phyloP scores from a whole-genome alignment of 1,140 invertebrate genomes.

The Drosophila subobscura region DNA sequence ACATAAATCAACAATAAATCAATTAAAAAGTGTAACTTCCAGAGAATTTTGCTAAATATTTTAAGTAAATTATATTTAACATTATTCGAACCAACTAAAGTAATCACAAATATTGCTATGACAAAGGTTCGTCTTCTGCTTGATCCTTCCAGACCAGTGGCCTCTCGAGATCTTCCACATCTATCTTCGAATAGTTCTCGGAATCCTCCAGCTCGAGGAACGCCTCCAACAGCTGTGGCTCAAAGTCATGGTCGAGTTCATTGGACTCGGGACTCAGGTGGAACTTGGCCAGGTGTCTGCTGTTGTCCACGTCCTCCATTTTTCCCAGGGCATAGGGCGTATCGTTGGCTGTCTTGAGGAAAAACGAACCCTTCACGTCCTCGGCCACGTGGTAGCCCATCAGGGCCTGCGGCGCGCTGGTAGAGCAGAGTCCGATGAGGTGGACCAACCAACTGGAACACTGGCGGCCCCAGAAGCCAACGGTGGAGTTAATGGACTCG shows the following conservation, averaged over 20 bases:
- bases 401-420: constrained; percentile 83
- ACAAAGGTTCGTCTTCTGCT: constrained; percentile 47
- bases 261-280: constrained; percentile 13
- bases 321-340: constrained; percentile 85
- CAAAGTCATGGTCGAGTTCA: constrained; percentile 50
- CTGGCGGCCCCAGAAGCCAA: constrained; percentile 89
- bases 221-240: constrained; percentile 53
- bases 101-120: too few species aligned
- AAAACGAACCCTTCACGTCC: constrained; percentile 84
- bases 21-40: neutral
- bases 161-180: constrained; percentile 37
- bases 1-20: neutral
- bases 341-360: constrained; percentile 85
- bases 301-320: constrained; percentile 48
- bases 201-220: constrained; percentile 46
- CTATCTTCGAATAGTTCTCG: neutral
- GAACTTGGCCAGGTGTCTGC: constrained; percentile 48
- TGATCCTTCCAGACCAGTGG: constrained; percentile 22
- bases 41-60: neutral
- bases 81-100: neutral
- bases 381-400: constrained; percentile 86
- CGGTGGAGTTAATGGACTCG: constrained; percentile 87
- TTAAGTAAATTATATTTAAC: neutral
- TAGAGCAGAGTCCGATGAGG: constrained; percentile 86
- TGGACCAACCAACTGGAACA: constrained; percentile 88